Percentiles rank a stretch among this genome's conserved stretches.
Evolutionary conservation across 2,888 invertebrate genomes (phyloP).

Genomic region (Prionchulus punctatus): DNA sequence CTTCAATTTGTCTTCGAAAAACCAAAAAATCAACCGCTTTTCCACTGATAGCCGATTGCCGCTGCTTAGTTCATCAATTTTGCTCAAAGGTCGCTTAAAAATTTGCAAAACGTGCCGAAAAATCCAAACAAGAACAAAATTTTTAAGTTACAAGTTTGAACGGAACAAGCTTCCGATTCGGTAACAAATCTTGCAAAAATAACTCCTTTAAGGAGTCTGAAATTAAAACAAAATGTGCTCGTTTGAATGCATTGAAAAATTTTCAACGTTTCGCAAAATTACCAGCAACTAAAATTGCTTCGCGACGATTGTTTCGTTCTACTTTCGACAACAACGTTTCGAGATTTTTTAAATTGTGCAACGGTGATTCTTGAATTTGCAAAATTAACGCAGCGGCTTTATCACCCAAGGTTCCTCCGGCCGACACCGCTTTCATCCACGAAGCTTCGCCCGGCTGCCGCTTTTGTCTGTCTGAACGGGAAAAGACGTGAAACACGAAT

Average conservation of each 20-base stretch:
- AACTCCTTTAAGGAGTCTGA: constrained; percentile 60
- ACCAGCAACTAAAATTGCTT: constrained; percentile 45
- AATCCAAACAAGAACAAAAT: constrained; percentile 4
- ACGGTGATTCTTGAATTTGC: constrained; percentile 60
- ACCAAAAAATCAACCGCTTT: constrained; percentile 47
- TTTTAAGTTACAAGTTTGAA: constrained; percentile 42
- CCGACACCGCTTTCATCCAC: constrained; percentile 61
- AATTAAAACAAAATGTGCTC: constrained; percentile 22
- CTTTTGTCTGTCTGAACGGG: constrained; percentile 22
- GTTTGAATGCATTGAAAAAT: neutral
- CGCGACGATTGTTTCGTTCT: constrained; percentile 56
- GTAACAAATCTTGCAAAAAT: constrained; percentile 49
- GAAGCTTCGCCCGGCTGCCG: constrained; percentile 29
- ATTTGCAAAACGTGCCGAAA: constrained; percentile 6
- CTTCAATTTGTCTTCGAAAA: constrained; percentile 73
- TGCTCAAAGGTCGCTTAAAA: constrained; percentile 33
- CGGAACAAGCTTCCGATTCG: constrained; percentile 47
- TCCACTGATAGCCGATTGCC: constrained; percentile 46
- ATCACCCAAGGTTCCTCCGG: constrained; percentile 65
- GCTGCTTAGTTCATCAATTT: constrained; percentile 37
- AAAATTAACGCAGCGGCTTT: constrained; percentile 68
- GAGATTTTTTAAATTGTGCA: constrained; percentile 56
- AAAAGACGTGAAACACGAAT: too few relatives aligned
- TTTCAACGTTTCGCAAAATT: constrained; percentile 10
- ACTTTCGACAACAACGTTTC: constrained; percentile 56